A percentile compares a stretch with the other conserved stretches of the same genome.
Conservation (phyloP, 1,140 invertebrate species). For the Elymnias hypermnestra region DNA sequence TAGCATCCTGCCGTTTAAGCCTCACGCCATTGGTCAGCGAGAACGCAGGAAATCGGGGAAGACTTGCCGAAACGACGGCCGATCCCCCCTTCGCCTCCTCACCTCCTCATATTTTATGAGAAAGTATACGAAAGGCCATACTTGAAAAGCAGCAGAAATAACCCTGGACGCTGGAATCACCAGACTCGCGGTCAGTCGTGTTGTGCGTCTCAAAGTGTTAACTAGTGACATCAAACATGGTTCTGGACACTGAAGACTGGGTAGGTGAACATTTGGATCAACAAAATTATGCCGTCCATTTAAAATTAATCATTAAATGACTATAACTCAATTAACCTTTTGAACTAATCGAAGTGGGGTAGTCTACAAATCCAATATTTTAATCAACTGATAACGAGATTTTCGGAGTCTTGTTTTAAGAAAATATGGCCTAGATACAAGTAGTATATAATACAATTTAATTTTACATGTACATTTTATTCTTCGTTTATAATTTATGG, state of each 20-base stretch:
- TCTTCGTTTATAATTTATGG: no score
- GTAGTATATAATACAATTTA: no score
- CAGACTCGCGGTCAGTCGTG: slow-evolving; percentile 62
- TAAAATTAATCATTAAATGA: no score
- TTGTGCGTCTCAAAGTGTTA: slow-evolving; percentile 74
- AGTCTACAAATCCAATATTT: no score
- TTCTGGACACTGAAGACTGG: slow-evolving; percentile 73
- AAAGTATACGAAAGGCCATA: slow-evolving; percentile 58
- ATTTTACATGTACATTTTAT: no score
- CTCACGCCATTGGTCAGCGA: slow-evolving; percentile 60
- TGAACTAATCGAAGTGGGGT: no score
- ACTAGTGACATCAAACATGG: slow-evolving; percentile 72
- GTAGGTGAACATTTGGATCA: slow-evolving; percentile 41
- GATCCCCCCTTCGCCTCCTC: slow-evolving; percentile 30
- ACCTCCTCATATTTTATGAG: slow-evolving; percentile 49
- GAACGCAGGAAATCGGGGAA: slow-evolving; percentile 53
- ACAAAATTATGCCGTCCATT: not conserved
- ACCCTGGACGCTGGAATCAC: slow-evolving; percentile 70
- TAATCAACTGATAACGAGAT: no score
- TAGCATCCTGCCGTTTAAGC: slow-evolving; percentile 71
- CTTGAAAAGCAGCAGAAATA: slow-evolving; percentile 68
- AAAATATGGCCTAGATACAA: no score
- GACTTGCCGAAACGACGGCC: slow-evolving; percentile 33
- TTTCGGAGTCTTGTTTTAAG: no score
- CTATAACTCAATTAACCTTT: no score